These are phyloP conservation scores for Cheumatopsyche charites DNA, from an alignment of 1,140 invertebrate species.

Conservation along the genomic window DNA sequence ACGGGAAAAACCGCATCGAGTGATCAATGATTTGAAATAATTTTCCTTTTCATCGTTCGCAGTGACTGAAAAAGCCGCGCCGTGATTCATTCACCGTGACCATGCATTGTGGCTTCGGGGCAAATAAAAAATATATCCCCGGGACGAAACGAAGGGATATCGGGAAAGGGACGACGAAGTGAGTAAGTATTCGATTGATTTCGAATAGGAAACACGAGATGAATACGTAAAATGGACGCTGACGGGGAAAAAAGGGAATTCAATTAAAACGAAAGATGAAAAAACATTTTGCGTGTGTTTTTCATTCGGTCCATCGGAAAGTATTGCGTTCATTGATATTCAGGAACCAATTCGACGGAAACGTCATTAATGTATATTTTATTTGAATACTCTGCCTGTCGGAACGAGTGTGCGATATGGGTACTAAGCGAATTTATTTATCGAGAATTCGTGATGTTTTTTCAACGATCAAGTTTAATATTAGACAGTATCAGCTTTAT, in stretches of 20 bases:
- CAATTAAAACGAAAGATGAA: conserved; percentile 24
- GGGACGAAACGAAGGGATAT: neutral
- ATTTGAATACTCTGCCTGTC: neutral
- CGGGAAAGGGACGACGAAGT: neutral
- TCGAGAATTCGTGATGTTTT: no score
- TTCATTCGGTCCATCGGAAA: no score
- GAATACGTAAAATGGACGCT: conserved; percentile 26
- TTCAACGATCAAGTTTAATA: neutral
- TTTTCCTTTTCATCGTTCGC: conserved; percentile 38
- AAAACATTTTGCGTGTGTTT: neutral
- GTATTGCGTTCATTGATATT: conserved; percentile 1
- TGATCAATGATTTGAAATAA: conserved; percentile 48
- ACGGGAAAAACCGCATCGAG: neutral
- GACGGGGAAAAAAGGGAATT: conserved; percentile 8
- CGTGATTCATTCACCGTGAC: conserved; percentile 31
- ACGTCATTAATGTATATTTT: neutral
- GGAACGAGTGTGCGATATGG: neutral
- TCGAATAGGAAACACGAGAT: conserved; percentile 43
- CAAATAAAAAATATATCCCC: conserved; percentile 10
- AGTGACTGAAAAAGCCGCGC: conserved; percentile 38
- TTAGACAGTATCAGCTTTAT: neutral
- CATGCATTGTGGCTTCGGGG: conserved; percentile 27
- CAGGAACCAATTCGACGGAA: neutral
- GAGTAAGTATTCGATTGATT: conserved; percentile 43
- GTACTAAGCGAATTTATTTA: neutral